Evolutionary conservation across 2,888 invertebrate species (phyloP).

Genomic region (Drosophila gaucha): DNA sequence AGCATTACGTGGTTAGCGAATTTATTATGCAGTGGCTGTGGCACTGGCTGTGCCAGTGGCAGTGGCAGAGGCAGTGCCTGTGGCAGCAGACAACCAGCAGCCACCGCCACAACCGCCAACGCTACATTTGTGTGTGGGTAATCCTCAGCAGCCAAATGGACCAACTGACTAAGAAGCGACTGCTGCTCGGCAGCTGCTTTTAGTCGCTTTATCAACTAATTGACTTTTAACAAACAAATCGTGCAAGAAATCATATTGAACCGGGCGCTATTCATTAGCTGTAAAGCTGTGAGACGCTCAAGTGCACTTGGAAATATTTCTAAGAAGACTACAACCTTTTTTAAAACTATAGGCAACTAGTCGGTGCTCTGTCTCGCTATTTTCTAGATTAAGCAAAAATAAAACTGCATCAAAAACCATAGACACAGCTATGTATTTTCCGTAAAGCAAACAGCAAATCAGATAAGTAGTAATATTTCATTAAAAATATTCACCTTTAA

Average conservation of each 20-base stretch:
- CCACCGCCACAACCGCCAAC: conserved; percentile 55
- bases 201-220: conserved; percentile 65
- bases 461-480: too few species aligned
- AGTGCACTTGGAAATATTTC: conserved; percentile 31
- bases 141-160: conserved; percentile 11
- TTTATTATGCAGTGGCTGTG: conserved; percentile 82
- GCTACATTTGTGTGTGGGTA: conserved; percentile 30
- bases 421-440: too few species aligned
- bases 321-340: neutral
- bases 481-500: too few species aligned
- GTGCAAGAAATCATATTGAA: conserved; percentile 81
- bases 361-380: conserved; percentile 13
- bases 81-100: conserved; percentile 16
- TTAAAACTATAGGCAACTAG: neutral
- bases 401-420: too few species aligned
- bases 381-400: too few species aligned
- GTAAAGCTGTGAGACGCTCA: conserved; percentile 46
- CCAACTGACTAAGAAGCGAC: conserved; percentile 24
- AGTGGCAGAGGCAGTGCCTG: conserved; percentile 3
- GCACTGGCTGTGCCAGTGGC: conserved; percentile 31
- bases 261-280: conserved; percentile 67
- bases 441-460: too few species aligned
- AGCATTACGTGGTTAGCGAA: conserved; percentile 84
- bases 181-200: conserved; percentile 17
- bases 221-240: conserved; percentile 80